Evolutionary conservation across 1,140 invertebrate species (phyloP).

Genomic region (Zaprionus tsacasi): DNA sequence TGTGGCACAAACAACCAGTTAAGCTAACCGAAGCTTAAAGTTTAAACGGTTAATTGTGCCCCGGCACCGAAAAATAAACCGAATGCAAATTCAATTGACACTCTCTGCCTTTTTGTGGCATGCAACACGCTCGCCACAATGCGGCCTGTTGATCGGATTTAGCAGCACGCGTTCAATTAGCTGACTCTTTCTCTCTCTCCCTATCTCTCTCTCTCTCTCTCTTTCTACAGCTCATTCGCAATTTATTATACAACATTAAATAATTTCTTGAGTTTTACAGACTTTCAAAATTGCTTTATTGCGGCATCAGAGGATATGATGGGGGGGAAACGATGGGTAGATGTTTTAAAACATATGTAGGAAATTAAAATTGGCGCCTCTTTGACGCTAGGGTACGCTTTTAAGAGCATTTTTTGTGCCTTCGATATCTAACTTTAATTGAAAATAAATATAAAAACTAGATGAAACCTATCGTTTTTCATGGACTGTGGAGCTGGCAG

Average conservation of each 20-base stretch:
- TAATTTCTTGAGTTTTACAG: neutral
- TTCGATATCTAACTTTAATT: no score
- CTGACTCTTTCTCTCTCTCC: neutral
- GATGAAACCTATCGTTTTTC: no score
- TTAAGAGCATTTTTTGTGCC: no score
- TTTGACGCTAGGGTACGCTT: no score
- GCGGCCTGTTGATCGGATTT: conserved; percentile 18
- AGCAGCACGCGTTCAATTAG: conserved; percentile 19
- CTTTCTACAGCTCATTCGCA: neutral
- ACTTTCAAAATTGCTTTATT: conserved; percentile 2
- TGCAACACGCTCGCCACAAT: conserved; percentile 10
- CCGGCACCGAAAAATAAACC: conserved; percentile 17
- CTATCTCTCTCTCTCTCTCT: neutral
- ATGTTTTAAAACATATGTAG: no score
- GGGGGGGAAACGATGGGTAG: neutral
- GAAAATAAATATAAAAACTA: no score
- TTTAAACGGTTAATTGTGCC: conserved; percentile 60
- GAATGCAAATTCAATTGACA: conserved; percentile 79
- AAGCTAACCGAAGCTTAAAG: conserved; percentile 55
- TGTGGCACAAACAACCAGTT: conserved; percentile 32
- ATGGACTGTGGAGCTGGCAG: no score
- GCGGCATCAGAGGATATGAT: neutral
- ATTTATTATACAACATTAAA: neutral
- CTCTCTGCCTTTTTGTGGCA: conserved; percentile 13
- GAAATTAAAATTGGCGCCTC: no score